Conservation (phyloP, 2,888 invertebrate species). For the Lithophane ornitopus region DNA sequence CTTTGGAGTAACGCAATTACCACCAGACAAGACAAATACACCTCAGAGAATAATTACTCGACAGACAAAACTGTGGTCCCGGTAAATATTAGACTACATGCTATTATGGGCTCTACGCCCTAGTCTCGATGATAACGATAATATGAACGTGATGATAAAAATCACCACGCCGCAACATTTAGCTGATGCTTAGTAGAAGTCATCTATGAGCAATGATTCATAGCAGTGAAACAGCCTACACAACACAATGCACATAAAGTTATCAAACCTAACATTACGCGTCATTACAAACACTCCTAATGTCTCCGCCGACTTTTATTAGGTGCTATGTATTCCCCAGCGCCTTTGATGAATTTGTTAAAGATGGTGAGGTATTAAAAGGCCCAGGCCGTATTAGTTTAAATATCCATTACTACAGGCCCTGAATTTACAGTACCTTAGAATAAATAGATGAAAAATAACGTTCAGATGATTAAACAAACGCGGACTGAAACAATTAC, state of each 20-base stretch:
- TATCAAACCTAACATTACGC: slow-evolving; percentile 2
- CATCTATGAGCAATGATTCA: slow-evolving; percentile 9
- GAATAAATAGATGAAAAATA: background rate
- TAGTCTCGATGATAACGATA: background rate
- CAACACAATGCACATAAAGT: background rate
- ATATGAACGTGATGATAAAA: background rate
- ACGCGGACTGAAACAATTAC: background rate
- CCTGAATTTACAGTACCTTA: slow-evolving; percentile 17
- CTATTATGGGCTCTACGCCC: background rate
- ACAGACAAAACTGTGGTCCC: background rate
- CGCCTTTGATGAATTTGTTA: slow-evolving; percentile 14
- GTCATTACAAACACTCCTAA: slow-evolving; percentile 7
- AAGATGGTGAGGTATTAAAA: slow-evolving; percentile 16
- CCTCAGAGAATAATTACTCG: background rate
- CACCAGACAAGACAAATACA: background rate
- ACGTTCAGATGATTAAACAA: background rate
- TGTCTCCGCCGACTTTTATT: slow-evolving; percentile 25
- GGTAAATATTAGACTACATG: background rate
- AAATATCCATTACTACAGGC: slow-evolving; percentile 33
- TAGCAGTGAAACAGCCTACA: background rate
- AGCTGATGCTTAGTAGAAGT: background rate
- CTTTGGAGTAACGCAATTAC: background rate
- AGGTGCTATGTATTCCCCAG: slow-evolving; percentile 48
- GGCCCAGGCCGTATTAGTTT: slow-evolving; percentile 15
- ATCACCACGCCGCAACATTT: background rate